A percentile compares a stretch with the other conserved stretches of the same genome.
Conservation (phyloP, 2,888 invertebrate genomes). For the Octodonta nipae region DNA sequence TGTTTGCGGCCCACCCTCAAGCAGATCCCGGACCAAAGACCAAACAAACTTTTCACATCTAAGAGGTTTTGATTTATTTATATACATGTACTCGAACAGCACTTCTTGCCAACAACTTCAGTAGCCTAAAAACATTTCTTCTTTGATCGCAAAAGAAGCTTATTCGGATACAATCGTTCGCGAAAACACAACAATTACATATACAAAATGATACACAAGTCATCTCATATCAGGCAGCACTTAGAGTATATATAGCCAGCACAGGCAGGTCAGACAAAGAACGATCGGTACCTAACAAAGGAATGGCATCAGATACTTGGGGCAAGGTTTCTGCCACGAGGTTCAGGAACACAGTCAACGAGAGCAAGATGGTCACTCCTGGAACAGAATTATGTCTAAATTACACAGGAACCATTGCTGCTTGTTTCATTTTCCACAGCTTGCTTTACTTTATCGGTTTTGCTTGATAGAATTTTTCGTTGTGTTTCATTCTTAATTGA, state of each 20-base stretch:
- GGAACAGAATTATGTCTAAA: constrained; percentile 59
- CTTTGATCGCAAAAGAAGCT: constrained; percentile 36
- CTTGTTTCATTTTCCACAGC: no score
- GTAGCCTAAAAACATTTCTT: constrained; percentile 36
- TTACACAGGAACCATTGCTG: no score
- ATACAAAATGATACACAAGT: constrained; percentile 35
- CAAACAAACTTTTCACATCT: constrained; percentile 20
- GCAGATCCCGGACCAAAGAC: constrained; percentile 7
- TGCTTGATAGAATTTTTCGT: no score
- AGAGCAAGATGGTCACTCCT: constrained; percentile 98
- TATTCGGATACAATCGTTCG: constrained; percentile 24
- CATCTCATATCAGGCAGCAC: constrained; percentile 35
- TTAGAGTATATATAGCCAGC: constrained; percentile 36
- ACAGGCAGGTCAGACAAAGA: constrained; percentile 40
- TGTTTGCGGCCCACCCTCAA: constrained; percentile 29
- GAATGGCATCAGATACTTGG: constrained; percentile 99
- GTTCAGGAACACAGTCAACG: constrained; percentile 99
- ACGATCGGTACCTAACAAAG: constrained; percentile 83
- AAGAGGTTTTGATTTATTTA: no score
- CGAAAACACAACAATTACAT: constrained; percentile 35
- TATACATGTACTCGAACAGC: constrained; percentile 26
- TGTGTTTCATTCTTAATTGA: no score
- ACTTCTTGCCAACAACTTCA: constrained; percentile 24
- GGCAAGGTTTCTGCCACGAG: constrained; percentile 99
- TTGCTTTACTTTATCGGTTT: no score